phyloP scores from a whole-genome alignment of 1,140 invertebrate species.

The Tribolium castaneum region DNA sequence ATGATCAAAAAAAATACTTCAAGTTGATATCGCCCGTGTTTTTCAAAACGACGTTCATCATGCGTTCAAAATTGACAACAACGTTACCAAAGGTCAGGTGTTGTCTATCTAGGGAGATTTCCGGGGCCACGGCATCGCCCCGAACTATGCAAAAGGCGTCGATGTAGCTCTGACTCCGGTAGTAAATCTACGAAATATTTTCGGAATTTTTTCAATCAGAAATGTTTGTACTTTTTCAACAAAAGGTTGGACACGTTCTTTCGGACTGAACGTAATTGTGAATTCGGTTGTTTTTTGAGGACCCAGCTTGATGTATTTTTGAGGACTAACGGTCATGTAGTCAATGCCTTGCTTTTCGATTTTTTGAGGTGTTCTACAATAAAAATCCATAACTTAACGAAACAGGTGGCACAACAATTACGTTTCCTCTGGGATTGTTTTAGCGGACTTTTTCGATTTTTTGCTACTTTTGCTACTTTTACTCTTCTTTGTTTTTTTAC shows the following conservation, averaged over 20 bases:
- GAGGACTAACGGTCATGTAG: constrained; percentile 55
- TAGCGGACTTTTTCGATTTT: constrained; percentile 41
- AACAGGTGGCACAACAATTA: constrained; percentile 20
- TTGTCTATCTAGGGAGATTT: constrained; percentile 60
- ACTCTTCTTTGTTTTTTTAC: constrained; percentile 36
- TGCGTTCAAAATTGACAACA: constrained; percentile 54
- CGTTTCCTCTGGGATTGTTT: constrained; percentile 38
- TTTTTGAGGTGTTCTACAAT: neutral
- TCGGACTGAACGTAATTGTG: constrained; percentile 59
- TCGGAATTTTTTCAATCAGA: too few relatives aligned
- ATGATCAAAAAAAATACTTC: constrained; percentile 52
- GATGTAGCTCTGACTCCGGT: constrained; percentile 55
- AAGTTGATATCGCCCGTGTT: constrained; percentile 65
- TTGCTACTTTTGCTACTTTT: constrained; percentile 36
- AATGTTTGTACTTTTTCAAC: constrained; percentile 49
- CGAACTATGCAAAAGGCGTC: constrained; percentile 60
- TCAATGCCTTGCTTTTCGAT: constrained; percentile 41
- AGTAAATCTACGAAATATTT: constrained; percentile 52
- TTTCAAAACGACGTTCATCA: constrained; percentile 57
- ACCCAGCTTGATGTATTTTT: constrained; percentile 49
- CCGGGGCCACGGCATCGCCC: constrained; percentile 59
- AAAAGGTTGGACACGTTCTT: constrained; percentile 54
- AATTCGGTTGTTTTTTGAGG: constrained; percentile 57
- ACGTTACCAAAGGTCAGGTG: constrained; percentile 61
- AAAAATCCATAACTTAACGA: neutral